Conservation (phyloP, 2,113 vertebrate genomes). For the Rafetus swinhoei region DNA sequence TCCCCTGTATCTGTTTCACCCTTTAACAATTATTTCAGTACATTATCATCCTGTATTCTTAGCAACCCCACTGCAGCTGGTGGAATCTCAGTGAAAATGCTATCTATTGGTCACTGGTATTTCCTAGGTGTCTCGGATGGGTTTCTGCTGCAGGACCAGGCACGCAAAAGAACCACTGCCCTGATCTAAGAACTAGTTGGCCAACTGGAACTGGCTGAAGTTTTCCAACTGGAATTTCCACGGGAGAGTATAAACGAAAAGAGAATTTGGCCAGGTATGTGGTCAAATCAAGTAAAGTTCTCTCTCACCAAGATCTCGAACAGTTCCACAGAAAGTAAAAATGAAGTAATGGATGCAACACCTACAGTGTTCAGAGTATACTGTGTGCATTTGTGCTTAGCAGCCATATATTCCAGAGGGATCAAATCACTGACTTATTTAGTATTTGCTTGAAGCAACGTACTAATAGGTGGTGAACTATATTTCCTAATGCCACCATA, state of each 20-base stretch:
- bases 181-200: not conserved
- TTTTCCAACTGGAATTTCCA: not conserved
- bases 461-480: not conserved
- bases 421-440: not conserved
- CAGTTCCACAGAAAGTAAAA: slow-evolving; percentile 25
- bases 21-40: not conserved
- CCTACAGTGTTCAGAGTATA: not conserved
- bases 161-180: not conserved
- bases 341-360: not conserved
- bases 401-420: not conserved
- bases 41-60: not conserved
- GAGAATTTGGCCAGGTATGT: not conserved
- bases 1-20: not conserved
- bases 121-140: not conserved
- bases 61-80: not conserved
- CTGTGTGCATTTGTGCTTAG: rapidly evolving
- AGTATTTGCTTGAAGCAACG: not conserved
- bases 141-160: not conserved
- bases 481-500: not conserved
- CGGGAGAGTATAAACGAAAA: not conserved
- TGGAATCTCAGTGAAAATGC: not conserved
- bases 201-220: slow-evolving; percentile 21
- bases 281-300: not conserved
- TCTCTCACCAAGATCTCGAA: not conserved
- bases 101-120: not conserved